Percentiles rank a stretch among this genome's conserved stretches.
Evolutionary conservation across 1,140 invertebrate genomes (phyloP).

Genomic region (Lasioglossum baleicum): DNA sequence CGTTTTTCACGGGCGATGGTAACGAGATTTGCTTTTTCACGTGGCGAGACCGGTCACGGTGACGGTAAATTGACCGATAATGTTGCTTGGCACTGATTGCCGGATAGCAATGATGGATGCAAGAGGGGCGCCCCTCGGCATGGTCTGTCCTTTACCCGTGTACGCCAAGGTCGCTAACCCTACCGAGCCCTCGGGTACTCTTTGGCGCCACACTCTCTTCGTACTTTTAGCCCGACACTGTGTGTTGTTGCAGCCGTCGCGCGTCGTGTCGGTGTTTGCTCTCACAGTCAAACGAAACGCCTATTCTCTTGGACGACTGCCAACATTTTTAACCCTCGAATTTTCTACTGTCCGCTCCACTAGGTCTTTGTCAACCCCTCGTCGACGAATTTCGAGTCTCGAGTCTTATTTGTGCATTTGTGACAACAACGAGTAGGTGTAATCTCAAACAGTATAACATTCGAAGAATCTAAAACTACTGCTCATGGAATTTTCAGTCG

Average conservation of each 20-base stretch:
- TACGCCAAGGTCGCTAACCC: slow-evolving; percentile 63
- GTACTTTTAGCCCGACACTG: slow-evolving; percentile 36
- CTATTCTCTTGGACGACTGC: no score
- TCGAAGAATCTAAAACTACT: no score
- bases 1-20: slow-evolving; percentile 5
- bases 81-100: slow-evolving; percentile 58
- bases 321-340: no score
- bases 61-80: slow-evolving; percentile 67
- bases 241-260: slow-evolving; percentile 13
- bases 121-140: slow-evolving; percentile 30
- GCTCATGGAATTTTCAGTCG: no score
- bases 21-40: slow-evolving; percentile 46
- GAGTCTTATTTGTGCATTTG: no score
- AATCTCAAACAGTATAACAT: no score
- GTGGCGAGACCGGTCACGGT: slow-evolving; percentile 45
- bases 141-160: slow-evolving; percentile 47
- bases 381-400: no score
- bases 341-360: no score
- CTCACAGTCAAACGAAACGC: no score
- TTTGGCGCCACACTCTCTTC: slow-evolving; percentile 63
- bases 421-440: no score
- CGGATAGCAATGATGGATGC: slow-evolving; percentile 64
- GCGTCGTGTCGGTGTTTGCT: background rate
- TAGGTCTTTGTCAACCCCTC: no score
- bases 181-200: slow-evolving; percentile 49